Conservation (phyloP, 2,888 invertebrate species). For the Tetropium fuscum region DNA sequence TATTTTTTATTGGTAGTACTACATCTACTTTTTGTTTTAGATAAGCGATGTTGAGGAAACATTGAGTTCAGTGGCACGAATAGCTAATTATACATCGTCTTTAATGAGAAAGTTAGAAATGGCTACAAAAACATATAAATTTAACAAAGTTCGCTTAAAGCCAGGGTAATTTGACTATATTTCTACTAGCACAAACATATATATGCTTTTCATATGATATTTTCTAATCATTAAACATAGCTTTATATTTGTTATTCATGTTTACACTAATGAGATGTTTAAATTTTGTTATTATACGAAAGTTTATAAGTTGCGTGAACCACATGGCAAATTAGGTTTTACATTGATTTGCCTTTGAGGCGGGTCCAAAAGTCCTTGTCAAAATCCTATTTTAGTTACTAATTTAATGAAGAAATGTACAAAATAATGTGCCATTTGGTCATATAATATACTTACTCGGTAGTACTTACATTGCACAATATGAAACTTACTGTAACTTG, state of each 20-base stretch:
- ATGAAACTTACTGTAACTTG: conserved; percentile 14
- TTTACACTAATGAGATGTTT: conserved; percentile 19
- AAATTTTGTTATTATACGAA: not conserved
- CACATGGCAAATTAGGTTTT: conserved; percentile 16
- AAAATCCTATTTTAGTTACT: not conserved
- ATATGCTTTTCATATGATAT: conserved; percentile 21
- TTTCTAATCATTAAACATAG: conserved; percentile 19
- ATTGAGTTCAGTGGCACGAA: conserved; percentile 42
- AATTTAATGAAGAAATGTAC: conserved; percentile 10
- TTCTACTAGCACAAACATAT: conserved; percentile 1
- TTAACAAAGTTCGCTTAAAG: conserved; percentile 20
- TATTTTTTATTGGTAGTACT: not conserved
- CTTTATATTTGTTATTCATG: conserved; percentile 22
- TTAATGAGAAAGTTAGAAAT: conserved; percentile 43
- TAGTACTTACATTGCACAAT: conserved; percentile 11
- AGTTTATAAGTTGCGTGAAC: not conserved
- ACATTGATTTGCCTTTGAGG: conserved; percentile 18
- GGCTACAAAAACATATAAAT: conserved; percentile 29
- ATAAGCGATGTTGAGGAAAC: conserved; percentile 47
- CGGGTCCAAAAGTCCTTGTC: conserved; percentile 4
- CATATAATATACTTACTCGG: not conserved
- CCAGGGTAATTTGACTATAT: conserved; percentile 16
- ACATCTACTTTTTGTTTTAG: conserved; percentile 35
- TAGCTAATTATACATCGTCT: conserved; percentile 46
- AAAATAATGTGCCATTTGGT: conserved; percentile 28